A percentile compares a stretch with the other conserved stretches of the same genome.
phyloP scores from a whole-genome alignment of 2,113 vertebrate genomes.

The Sceloporus undulatus region DNA sequence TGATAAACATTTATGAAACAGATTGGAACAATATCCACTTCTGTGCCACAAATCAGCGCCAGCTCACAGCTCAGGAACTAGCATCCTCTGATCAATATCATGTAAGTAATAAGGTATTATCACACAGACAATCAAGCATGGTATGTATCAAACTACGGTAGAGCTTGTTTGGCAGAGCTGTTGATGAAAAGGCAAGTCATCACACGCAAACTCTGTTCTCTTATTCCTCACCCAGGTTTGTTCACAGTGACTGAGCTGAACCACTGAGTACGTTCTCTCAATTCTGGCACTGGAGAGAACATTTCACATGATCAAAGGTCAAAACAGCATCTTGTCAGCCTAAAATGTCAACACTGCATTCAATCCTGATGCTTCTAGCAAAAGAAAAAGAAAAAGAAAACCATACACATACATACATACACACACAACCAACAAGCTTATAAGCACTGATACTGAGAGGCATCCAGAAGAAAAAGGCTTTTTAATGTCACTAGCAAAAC shows the following conservation, averaged over 20 bases:
- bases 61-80: neutral
- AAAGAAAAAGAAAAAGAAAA: neutral
- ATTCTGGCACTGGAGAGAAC: neutral
- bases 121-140: constrained; percentile 1
- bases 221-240: constrained; percentile 10
- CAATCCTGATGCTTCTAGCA: constrained; percentile 8
- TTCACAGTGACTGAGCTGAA: constrained; percentile 18
- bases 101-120: neutral
- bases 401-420: no score
- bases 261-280: fast-evolving
- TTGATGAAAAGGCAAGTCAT: constrained; percentile 17
- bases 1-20: neutral
- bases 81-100: constrained; percentile 8
- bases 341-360: neutral
- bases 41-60: neutral
- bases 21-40: neutral
- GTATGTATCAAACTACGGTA: constrained; percentile 8
- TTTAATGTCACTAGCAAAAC: constrained; percentile 29
- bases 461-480: constrained; percentile 7
- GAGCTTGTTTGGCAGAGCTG: fast-evolving
- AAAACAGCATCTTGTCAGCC: fast-evolving
- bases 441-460: neutral
- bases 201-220: neutral
- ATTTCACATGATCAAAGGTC: neutral
- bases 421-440: neutral